A percentile compares a stretch with the other conserved stretches of the same genome.
These are phyloP conservation scores for Motacilla tschutschensis DNA, from an alignment of 2,113 vertebrate genomes.

Conservation along the genomic window DNA sequence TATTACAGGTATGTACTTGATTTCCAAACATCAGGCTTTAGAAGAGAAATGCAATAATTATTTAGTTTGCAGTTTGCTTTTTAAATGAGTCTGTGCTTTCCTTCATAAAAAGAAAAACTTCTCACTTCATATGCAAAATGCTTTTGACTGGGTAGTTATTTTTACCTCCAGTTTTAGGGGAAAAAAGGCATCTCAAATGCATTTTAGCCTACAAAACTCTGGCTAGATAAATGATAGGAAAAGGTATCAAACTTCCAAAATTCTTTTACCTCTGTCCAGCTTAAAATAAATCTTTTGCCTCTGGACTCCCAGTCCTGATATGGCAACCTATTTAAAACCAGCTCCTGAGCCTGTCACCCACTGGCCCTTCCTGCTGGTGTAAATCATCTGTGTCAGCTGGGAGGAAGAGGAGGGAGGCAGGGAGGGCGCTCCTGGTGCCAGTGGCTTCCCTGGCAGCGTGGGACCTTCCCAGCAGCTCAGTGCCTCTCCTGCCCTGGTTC, in stretches of 20 bases:
- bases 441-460: neutral
- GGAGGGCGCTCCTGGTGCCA: neutral
- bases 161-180: neutral
- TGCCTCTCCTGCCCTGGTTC: neutral
- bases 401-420: neutral
- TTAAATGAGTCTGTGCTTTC: accelerated
- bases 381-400: neutral
- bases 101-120: neutral
- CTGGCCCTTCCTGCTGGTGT: neutral
- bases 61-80: neutral
- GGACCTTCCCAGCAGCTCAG: neutral
- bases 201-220: neutral
- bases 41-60: neutral
- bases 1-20: neutral
- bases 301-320: neutral
- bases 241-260: neutral
- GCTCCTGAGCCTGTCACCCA: neutral
- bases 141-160: neutral
- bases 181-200: neutral
- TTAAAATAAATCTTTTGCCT: neutral
- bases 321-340: neutral
- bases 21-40: neutral
- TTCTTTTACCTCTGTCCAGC: neutral
- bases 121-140: neutral
- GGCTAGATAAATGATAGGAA: neutral